Evolutionary conservation across 1,140 invertebrate species (phyloP), one percentile per base, ranked within the genome.

Genomic region (Drosophila nikananu): DNA sequence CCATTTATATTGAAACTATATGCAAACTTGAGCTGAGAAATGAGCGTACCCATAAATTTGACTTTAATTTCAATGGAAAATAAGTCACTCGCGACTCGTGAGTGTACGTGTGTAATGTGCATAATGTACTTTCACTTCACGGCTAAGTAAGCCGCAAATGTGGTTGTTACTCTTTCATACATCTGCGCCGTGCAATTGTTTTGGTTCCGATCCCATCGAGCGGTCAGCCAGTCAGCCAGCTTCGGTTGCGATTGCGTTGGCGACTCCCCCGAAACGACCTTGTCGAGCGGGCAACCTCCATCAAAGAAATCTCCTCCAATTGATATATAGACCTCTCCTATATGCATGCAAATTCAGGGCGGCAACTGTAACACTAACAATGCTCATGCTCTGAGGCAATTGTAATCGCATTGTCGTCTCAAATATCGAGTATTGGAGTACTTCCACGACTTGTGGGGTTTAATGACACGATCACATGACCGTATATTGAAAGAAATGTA

Each of bases 41-140:
- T 67, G 71, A 64, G 67, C 64, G 67, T 30, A 70, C 49, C 81
- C 70, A 83, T 74, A 77, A 80, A 77, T 87, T 87, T 64, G 80
- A 77, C 64, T 80, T 70, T 83, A 87, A 89, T 89, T 89, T 80
- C 65, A 83, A 79, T 77, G 77, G 72, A 89, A 89, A 83, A 77
- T 86, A 77, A 89, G 80, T 66, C 70, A 84, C 74, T 75, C 71
- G 60, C 67, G 66, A 81, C 74, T 74, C 71, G 60, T 54, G 62
- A 62, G 72, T 32, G 59, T 71, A 70, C 61, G 55, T 65, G 63
- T 79, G 72, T 63, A 57, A 54, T 66, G 74, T 70, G 82, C 79
- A 86, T 82, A 67, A 76, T 89, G 65, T 80, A 89, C 84, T 89
- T 89, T 89, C 84, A 89, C 84, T 89, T 89, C 71, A 90, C 68